Percentiles rank a stretch among this genome's conserved stretches.
Conservation (phyloP, 2,113 vertebrate genomes). For the Channa maculata region DNA sequence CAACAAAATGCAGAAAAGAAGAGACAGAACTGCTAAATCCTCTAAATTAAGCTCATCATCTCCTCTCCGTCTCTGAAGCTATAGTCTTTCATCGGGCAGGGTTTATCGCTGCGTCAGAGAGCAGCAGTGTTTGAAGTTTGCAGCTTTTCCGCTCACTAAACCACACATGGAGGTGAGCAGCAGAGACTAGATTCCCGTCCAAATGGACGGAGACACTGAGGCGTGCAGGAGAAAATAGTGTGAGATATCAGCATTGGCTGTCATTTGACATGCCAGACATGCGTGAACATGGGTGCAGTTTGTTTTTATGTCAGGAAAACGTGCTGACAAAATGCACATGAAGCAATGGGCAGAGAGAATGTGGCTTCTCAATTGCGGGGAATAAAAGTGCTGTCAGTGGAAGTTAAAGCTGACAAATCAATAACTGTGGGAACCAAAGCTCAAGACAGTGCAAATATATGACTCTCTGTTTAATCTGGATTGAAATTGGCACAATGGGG, state of each 20-base stretch:
- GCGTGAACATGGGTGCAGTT: slow-evolving; percentile 34
- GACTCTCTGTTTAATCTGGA: background rate
- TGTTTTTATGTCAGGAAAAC: slow-evolving; percentile 8
- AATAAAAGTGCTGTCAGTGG: slow-evolving; percentile 47
- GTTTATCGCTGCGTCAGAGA: slow-evolving; percentile 67
- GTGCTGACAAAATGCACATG: background rate
- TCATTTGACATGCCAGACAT: slow-evolving; percentile 31
- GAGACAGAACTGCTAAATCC: slow-evolving; percentile 73
- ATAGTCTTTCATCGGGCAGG: slow-evolving; percentile 74
- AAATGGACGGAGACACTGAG: slow-evolving; percentile 16
- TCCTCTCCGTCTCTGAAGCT: slow-evolving; percentile 63
- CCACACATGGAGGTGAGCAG: slow-evolving; percentile 65
- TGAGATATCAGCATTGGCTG: slow-evolving; percentile 33
- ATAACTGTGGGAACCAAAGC: slow-evolving; percentile 59
- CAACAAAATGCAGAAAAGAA: slow-evolving; percentile 58
- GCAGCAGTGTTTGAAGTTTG: slow-evolving; percentile 72
- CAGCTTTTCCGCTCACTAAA: slow-evolving; percentile 51
- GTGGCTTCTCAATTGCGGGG: slow-evolving; percentile 12
- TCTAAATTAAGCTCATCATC: slow-evolving; percentile 76
- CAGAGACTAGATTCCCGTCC: slow-evolving; percentile 45
- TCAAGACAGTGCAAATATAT: slow-evolving; percentile 24
- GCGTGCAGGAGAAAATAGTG: background rate
- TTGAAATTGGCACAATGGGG: background rate
- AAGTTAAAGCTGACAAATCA: slow-evolving; percentile 70
- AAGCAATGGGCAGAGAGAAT: slow-evolving; percentile 2